These are phyloP conservation scores for Rhineura floridana DNA, from an alignment of 2,113 vertebrate genomes.

Conservation along the genomic window DNA sequence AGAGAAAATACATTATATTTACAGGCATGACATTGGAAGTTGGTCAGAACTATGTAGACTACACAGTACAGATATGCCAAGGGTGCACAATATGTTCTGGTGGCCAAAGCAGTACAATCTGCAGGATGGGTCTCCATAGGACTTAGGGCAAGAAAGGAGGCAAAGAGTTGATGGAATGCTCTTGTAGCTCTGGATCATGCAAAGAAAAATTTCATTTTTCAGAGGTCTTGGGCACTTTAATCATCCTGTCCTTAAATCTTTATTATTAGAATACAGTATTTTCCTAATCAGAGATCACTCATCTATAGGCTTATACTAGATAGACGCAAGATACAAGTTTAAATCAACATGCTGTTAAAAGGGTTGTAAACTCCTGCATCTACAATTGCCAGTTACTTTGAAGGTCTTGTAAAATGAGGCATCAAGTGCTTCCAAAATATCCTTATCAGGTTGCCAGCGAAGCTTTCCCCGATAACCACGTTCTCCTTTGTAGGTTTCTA, in stretches of 20 bases:
- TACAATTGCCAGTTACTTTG: slow-evolving; percentile 72
- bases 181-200: neutral
- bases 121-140: neutral
- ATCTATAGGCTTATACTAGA: neutral
- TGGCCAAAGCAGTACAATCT: neutral
- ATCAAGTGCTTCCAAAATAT: slow-evolving; percentile 87
- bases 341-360: neutral
- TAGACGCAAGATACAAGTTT: neutral
- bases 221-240: neutral
- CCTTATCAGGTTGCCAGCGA: slow-evolving; percentile 86
- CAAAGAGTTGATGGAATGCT: neutral
- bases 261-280: neutral
- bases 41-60: neutral
- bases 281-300: neutral
- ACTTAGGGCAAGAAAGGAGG: neutral
- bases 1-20: no score
- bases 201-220: neutral
- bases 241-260: neutral
- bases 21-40: no score
- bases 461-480: slow-evolving; percentile 87
- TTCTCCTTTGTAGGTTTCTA: slow-evolving; percentile 89
- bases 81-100: neutral
- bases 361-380: neutral
- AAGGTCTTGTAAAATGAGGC: slow-evolving; percentile 88
- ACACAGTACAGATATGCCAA: neutral